Percentiles rank a stretch among this genome's conserved stretches.
Conservation (phyloP, 2,888 invertebrate genomes). For the Sesia apiformis region DNA sequence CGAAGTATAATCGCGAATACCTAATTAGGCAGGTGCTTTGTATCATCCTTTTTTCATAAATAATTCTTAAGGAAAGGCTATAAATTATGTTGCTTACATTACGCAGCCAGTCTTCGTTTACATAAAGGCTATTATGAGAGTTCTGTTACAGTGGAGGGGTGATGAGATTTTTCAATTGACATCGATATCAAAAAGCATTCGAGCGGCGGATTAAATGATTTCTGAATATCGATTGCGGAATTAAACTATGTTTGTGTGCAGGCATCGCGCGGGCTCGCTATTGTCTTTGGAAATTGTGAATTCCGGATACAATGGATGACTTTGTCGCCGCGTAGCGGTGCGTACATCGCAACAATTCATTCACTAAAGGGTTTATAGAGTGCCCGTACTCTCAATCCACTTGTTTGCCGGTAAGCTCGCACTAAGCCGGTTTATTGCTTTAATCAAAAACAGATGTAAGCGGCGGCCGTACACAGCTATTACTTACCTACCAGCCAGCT, state of each 20-base stretch:
- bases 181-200: slow-evolving; percentile 6
- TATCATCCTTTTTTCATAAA: neutral
- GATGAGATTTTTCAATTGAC: slow-evolving; percentile 7
- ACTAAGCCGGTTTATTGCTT: slow-evolving; percentile 26
- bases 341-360: slow-evolving; percentile 8
- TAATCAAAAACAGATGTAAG: slow-evolving; percentile 23
- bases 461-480: neutral
- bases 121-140: neutral
- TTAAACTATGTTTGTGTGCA: slow-evolving; percentile 21
- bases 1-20: slow-evolving; percentile 4
- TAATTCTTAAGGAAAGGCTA: slow-evolving; percentile 1
- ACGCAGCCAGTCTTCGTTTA: neutral
- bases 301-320: slow-evolving; percentile 35
- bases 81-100: slow-evolving; percentile 2
- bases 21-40: slow-evolving; percentile 10
- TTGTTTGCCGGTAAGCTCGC: slow-evolving; percentile 23
- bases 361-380: slow-evolving; percentile 8
- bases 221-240: slow-evolving; percentile 31
- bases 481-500: neutral
- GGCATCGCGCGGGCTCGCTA: slow-evolving; percentile 24
- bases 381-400: slow-evolving; percentile 16
- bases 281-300: slow-evolving; percentile 46
- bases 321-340: slow-evolving; percentile 35
- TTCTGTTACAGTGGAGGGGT: neutral
- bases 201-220: slow-evolving; percentile 27